Evolutionary conservation across 2,797 vertebrate genomes (phyloP).

Genomic region (Cyclopterus lumpus): DNA sequence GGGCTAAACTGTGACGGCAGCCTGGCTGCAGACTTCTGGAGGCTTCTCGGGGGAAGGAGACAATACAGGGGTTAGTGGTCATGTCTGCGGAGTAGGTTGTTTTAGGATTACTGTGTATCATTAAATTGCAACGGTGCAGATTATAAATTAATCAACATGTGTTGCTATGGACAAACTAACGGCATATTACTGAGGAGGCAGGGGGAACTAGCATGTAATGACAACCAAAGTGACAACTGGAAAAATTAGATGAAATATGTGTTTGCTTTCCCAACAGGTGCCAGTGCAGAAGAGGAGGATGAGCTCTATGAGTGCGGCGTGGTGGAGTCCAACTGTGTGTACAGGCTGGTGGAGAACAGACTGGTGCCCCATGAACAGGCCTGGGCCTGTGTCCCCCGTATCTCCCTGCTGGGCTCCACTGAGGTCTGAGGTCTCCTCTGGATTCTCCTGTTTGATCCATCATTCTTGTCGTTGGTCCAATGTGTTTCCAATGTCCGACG

Average conservation of each 20-base stretch:
- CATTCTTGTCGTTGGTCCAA: neutral
- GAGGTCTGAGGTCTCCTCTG: constrained; percentile 69
- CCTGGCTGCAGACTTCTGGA: constrained; percentile 83
- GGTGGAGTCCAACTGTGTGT: constrained; percentile 87
- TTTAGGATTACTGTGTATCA: neutral
- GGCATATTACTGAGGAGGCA: too few species aligned
- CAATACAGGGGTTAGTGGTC: constrained; percentile 78
- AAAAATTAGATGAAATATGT: neutral
- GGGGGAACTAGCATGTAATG: neutral
- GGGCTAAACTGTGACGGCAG: constrained; percentile 76
- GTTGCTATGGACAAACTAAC: neutral
- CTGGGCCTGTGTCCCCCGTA: constrained; percentile 81
- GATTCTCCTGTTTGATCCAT: neutral
- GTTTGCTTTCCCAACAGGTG: constrained; percentile 60
- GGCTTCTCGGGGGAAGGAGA: constrained; percentile 79
- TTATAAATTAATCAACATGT: neutral
- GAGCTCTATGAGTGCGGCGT: constrained; percentile 81
- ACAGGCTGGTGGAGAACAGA: constrained; percentile 82
- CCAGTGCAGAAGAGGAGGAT: constrained; percentile 80
- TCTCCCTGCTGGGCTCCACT: constrained; percentile 75
- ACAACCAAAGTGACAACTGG: neutral
- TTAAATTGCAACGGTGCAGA: neutral
- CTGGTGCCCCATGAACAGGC: constrained; percentile 83
- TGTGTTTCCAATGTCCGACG: fast-evolving
- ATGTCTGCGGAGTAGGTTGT: neutral